Evolutionary conservation across 2,888 invertebrate genomes (phyloP), one percentile per base, ranked within the genome.

Genomic region (Meteorus cinctellus): DNA sequence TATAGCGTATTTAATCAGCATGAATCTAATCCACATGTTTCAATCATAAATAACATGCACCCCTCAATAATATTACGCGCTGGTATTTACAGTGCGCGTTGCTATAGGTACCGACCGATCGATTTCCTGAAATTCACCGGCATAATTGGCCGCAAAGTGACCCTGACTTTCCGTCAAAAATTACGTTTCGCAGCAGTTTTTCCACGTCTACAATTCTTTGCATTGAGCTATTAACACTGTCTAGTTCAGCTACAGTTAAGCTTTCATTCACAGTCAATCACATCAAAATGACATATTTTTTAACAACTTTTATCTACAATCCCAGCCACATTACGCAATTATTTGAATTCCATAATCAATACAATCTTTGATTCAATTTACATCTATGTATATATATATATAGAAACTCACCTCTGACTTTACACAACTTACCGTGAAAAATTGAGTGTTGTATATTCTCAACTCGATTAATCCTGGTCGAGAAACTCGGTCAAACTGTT

Each of bases 61-160:
- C 55, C 62, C 45, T 65, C 8, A 41, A 12, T 41, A 65, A 72
- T 48, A 67, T 51, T 73, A 78, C 72, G 79, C 45, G 77, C 78
- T 73, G 76, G 19, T 55, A 74, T 69, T 73, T 82, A 77, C 79
- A 79, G 80, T 75, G 80, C 74, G 82, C 24, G 82, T 87, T 80
- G 78, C 81, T 83, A 86, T 87, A 85, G 81, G 82, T 80, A 87
- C 87, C 83, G 84, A 83, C 87, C 79, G 86, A 84, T 87, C 87
- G 87, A 87, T 87, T 85, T 81, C 80, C 79, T 75, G 78, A 79
- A 79, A 24, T 19, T 19, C 55, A 55, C 19, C 81, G 79, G 78
- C 77, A 41, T 71, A 71, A 41, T 71, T 70, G 16, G 31, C 16
- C 12, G 31, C 4, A 8, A 12, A 31, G 2, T 14, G 27, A 29